Base-by-base conservation (phyloP, 2,888 invertebrate species). In the Trissolcus brochymenae region DNA sequence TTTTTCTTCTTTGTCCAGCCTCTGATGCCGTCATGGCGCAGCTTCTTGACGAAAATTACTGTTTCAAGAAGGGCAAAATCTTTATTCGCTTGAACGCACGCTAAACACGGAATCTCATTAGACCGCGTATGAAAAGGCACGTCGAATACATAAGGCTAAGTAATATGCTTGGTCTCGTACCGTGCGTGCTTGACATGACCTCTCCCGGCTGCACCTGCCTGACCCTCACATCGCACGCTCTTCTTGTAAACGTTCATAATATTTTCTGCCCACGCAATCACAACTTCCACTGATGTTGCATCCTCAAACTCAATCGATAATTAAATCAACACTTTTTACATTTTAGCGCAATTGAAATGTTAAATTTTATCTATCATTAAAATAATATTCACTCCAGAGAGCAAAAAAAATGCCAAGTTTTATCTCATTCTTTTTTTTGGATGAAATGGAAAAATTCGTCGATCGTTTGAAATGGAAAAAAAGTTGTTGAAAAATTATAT, bases 171-270 rank as follows among this genome's bases (percentile, higher is more conserved):
- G 55, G 49, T 60, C 67, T 57, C 73, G 73, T 29, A 66, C 68
- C 59, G 80, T 80, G 79, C 76, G 60, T 70, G 79, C 70, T 68
- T 76, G 79, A 82, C 81, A 78, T 84, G 85, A 87, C 86, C 87
- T 78, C 80, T 73, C 72, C 83, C 81, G 9, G 35, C 81, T 81
- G 84, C 88, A 88, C 88, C 88, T 88, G 88, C 86, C 85, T 88
- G 88, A 88, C 88, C 88, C 82, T 83, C 74, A 81, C 79, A 78
- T 79, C 81, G 79, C 82, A 79, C 76, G 77, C 81, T 77, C 74
- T 73, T 66, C 68, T 55, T 76, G 71, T 59, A 76, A 77, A 71
- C 77, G 76, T 72, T 80, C 75, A 77, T 76, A 81, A 78, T 81
- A 74, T 79, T 73, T 74, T 70, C 82, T 81, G 79, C 83, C 84